Conservation (phyloP, 2,113 vertebrate species). For the Forbesichthys papilliferus region DNA sequence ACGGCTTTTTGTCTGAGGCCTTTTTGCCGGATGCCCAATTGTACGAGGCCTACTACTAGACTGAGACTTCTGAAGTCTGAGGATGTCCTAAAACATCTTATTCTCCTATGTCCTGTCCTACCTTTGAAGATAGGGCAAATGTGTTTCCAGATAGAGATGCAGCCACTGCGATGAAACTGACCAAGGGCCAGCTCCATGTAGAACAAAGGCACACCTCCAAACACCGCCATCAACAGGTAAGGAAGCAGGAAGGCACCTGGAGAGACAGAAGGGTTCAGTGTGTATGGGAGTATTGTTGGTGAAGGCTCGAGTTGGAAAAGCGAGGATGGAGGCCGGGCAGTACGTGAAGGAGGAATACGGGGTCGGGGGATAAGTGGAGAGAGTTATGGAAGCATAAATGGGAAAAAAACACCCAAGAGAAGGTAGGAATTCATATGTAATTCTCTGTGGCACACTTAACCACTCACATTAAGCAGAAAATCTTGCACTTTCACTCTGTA, state of each 20-base stretch:
- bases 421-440: not conserved
- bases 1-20: no score
- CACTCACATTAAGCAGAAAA: not conserved
- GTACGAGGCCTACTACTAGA: no score
- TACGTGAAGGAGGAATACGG: not conserved
- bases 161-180: conserved; percentile 95
- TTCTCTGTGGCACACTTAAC: conserved; percentile 11
- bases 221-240: conserved; percentile 95
- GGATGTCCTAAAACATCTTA: not conserved
- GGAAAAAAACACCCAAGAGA: conserved; percentile 19
- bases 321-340: no score
- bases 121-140: conserved; percentile 99
- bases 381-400: conserved; percentile 12
- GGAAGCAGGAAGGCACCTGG: conserved; percentile 95
- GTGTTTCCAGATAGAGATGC: conserved; percentile 98
- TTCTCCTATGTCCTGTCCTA: conserved; percentile 60
- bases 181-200: conserved; percentile 98
- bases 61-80: not conserved
- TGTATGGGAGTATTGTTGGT: not conserved
- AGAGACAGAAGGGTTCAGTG: not conserved
- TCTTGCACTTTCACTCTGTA: conserved; percentile 14
- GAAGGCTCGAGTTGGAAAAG: not conserved
- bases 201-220: conserved; percentile 96
- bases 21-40: no score
- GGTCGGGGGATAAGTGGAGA: not conserved